Evolutionary conservation across 2,888 invertebrate genomes (phyloP).

Genomic region (Polymixis lichenea): DNA sequence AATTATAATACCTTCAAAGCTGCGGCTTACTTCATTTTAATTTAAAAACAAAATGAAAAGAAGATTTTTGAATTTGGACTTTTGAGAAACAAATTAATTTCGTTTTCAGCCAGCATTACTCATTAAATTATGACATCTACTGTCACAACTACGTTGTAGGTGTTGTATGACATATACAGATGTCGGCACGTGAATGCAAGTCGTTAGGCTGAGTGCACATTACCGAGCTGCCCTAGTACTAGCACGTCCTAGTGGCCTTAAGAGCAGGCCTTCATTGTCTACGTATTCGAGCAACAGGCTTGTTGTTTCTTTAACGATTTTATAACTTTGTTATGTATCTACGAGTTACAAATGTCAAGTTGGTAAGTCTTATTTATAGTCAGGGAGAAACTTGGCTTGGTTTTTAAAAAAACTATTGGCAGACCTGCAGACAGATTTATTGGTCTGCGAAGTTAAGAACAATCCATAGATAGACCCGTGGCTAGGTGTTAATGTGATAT

Average conservation of each 20-base stretch:
- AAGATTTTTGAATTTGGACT: too few species aligned
- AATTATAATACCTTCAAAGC: conserved; percentile 30
- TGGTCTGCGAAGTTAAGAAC: conserved; percentile 28
- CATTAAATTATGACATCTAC: conserved; percentile 32
- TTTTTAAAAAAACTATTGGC: background rate
- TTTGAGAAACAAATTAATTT: background rate
- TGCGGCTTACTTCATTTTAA: conserved; percentile 19
- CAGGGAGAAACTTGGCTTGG: background rate
- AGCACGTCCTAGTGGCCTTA: conserved; percentile 64
- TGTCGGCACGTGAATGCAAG: conserved; percentile 76
- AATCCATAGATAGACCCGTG: background rate
- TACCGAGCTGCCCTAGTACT: conserved; percentile 69
- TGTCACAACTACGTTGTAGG: conserved; percentile 37
- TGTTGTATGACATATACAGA: conserved; percentile 24
- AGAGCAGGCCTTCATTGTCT: conserved; percentile 63
- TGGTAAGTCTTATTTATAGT: too few species aligned
- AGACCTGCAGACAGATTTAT: conserved; percentile 25
- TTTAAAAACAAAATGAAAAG: conserved; percentile 18
- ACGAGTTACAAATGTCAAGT: background rate
- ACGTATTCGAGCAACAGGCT: conserved; percentile 62
- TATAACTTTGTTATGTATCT: background rate
- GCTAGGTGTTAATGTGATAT: conserved; percentile 3
- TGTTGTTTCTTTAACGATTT: conserved; percentile 49
- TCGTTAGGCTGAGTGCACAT: conserved; percentile 83
- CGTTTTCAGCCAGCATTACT: conserved; percentile 12